Evolutionary conservation across 1,140 invertebrate genomes (phyloP).

Genomic region (Trichonephila clavipes): DNA sequence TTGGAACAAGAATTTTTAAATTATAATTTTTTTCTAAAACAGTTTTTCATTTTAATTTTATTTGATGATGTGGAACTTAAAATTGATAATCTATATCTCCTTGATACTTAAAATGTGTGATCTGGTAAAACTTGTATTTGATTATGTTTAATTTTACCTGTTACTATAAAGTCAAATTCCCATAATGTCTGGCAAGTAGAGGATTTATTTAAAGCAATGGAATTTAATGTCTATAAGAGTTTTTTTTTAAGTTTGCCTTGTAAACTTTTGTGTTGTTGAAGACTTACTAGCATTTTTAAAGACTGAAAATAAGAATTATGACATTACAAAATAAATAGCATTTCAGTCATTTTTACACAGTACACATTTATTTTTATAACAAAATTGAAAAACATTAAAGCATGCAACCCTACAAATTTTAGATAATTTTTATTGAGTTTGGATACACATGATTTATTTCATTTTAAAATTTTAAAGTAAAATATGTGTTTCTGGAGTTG

Average conservation of each 20-base stretch:
- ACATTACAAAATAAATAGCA: background rate
- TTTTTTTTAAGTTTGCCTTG: too few species aligned
- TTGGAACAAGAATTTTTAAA: slow-evolving; percentile 21
- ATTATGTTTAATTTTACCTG: slow-evolving; percentile 2
- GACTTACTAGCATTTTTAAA: too few species aligned
- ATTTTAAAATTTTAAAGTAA: background rate
- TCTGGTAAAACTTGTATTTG: background rate
- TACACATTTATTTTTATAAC: background rate
- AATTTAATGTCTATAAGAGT: too few species aligned
- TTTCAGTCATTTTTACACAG: background rate
- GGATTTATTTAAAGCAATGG: background rate
- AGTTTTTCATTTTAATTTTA: background rate
- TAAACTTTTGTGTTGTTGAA: too few species aligned
- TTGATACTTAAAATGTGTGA: background rate
- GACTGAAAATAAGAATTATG: too few species aligned
- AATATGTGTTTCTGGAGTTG: background rate
- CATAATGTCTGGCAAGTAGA: background rate
- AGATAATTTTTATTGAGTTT: background rate
- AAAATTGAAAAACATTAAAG: background rate
- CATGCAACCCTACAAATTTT: background rate
- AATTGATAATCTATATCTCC: background rate
- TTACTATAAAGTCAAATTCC: background rate
- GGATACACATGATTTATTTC: background rate
- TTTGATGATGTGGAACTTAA: background rate
- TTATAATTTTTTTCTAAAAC: background rate